Base-by-base conservation (phyloP, 2,113 vertebrate genomes). In the Potamarius usumacintae region DNA sequence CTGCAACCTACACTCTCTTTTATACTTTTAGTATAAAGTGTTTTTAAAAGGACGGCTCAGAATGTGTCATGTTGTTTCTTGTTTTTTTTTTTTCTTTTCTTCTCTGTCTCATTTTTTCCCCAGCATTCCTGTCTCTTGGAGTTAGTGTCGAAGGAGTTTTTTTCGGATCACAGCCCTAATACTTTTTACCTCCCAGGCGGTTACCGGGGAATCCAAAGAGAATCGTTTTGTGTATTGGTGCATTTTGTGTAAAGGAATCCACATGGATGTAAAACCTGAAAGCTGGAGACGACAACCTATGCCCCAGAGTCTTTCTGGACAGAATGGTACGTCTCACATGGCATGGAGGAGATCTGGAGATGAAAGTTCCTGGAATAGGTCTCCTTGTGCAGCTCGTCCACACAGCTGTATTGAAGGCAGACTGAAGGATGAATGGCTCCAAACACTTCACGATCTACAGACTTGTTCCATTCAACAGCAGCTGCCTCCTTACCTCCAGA, bases 371-470 rank as follows among this genome's bases (percentile, higher is more conserved):
- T 94, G 92, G 92, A 92, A 92, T 42, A 84, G 52, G 50, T 12
- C 83, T 25, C 84, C 88, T 80, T 12, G 6, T 1, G 71, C 83
- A 48, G 71, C 92, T 67, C 87, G 57, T 79, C 90, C 72, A 17
- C 50, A 63, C 27, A 96, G 95, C 17, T 94, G 93, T 88, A 91
- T 93, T 1, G 95, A 95, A 80, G 94, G 93, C 17, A 83, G 89
- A 25, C 90, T 91, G 76, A 85, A 93, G 89, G 94, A 95, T n/a
- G n/a, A 82, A 22, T 94, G 93, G 95, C 83, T 95, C 58, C 91
- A 91, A 81, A 90, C 92, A 18, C 90, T 93, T 15, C 91, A 91
- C 82, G 89, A 83, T 25, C 87, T 92, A 63, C 92, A 94, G 86
- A 89, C 57, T 72, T 57, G 3, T 55, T 85, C 90, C 0, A 50